These are phyloP conservation scores for Parotia lawesii DNA, from an alignment of 2,113 vertebrate species.

Conservation along the genomic window DNA sequence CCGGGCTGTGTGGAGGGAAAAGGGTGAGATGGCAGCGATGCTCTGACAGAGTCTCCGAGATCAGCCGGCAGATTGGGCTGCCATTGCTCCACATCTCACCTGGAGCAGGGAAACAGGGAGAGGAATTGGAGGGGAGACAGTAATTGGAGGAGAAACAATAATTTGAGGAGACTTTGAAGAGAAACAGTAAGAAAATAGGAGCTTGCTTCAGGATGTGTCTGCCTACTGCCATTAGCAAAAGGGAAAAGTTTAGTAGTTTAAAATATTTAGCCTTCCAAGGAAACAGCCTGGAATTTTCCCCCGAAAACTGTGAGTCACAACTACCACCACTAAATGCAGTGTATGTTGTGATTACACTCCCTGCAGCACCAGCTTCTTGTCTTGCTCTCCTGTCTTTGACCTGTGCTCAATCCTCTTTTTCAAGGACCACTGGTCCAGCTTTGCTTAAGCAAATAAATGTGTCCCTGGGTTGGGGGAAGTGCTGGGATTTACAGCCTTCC, in stretches of 20 bases:
- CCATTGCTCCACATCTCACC: background rate
- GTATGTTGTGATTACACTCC: rapidly evolving
- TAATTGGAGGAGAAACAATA: background rate
- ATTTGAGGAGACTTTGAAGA: background rate
- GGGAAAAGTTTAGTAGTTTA: background rate
- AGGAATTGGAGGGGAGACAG: too few species aligned
- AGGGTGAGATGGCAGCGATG: background rate
- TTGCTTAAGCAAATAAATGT: background rate
- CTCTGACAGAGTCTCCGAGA: too few species aligned
- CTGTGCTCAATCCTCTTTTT: rapidly evolving
- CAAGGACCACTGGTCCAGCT: background rate
- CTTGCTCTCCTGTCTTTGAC: background rate
- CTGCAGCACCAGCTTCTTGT: background rate
- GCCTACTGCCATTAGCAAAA: background rate
- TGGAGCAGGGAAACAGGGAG: background rate
- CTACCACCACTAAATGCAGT: background rate
- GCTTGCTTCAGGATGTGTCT: background rate
- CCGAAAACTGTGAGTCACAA: background rate
- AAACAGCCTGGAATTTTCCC: background rate
- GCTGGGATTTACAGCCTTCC: background rate
- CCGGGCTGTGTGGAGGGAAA: background rate
- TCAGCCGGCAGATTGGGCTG: background rate
- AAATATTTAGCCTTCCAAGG: background rate
- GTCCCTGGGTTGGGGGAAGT: background rate
- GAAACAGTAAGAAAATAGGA: background rate